Conservation (phyloP, 2,888 invertebrate species). For the Dolichomitus sp. region DNA sequence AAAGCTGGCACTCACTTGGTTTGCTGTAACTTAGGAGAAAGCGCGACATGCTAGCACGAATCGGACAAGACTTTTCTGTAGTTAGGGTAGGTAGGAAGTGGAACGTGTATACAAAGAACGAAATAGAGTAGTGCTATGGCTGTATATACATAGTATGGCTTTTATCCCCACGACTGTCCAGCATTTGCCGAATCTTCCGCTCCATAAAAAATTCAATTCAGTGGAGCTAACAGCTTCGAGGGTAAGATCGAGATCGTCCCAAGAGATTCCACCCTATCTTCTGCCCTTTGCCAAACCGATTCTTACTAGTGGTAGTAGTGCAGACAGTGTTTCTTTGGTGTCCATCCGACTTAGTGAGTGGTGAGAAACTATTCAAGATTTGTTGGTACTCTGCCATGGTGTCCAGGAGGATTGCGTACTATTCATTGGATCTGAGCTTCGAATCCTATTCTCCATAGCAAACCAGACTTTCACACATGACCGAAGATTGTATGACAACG, state of each 20-base stretch:
- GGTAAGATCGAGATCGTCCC: constrained; percentile 44
- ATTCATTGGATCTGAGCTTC: not conserved
- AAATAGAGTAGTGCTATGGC: not conserved
- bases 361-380: not conserved
- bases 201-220: constrained; percentile 52
- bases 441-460: not conserved
- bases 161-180: constrained; percentile 19
- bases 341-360: not conserved
- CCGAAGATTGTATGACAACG: not conserved
- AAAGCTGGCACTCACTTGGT: not conserved
- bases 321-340: constrained; percentile 1
- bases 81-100: not conserved
- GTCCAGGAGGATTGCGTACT: not conserved
- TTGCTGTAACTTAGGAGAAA: not conserved
- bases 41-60: not conserved
- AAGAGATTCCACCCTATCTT: constrained; percentile 27
- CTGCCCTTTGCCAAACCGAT: constrained; percentile 27
- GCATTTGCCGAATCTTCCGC: constrained; percentile 38
- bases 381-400: not conserved
- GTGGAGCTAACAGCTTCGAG: constrained; percentile 34
- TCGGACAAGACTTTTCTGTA: constrained; percentile 7
- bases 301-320: not conserved
- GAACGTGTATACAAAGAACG: constrained; percentile 4
- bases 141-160: constrained; percentile 4
- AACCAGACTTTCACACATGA: not conserved